A percentile compares a stretch with the other conserved stretches of the same genome.
phyloP scores from a whole-genome alignment of 1,140 invertebrate species.

The Brachionus plicatilis region DNA sequence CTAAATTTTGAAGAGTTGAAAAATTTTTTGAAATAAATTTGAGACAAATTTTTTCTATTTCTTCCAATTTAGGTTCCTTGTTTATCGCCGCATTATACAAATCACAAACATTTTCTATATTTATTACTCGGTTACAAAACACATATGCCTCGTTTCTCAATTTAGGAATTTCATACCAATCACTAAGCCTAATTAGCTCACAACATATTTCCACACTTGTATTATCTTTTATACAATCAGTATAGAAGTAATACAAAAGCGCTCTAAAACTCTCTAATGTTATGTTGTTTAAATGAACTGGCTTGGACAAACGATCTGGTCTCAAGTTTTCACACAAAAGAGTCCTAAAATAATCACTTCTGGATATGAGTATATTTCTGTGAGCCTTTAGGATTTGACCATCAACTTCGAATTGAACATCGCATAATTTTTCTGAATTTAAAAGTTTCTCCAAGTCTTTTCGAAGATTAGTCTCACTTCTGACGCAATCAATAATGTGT shows the following conservation, averaged over 20 bases:
- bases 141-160: background rate
- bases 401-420: conserved; percentile 26
- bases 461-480: background rate
- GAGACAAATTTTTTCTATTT: background rate
- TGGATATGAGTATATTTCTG: conserved; percentile 23
- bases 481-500: background rate
- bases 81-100: background rate
- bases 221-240: background rate
- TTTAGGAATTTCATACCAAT: conserved; percentile 23
- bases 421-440: background rate
- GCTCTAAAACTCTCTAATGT: background rate
- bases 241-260: background rate
- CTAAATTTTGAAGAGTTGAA: background rate
- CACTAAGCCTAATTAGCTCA: background rate
- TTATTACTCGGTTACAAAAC: background rate
- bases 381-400: conserved; percentile 19
- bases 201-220: background rate
- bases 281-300: conserved; percentile 14
- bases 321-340: conserved; percentile 28
- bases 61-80: background rate
- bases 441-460: background rate
- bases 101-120: conserved; percentile 4
- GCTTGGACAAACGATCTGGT: conserved; percentile 7
- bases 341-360: conserved; percentile 28
- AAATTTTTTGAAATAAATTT: conserved; percentile 38